phyloP scores from a whole-genome alignment of 2,113 vertebrate genomes.

The Myotis lucifugus region DNA sequence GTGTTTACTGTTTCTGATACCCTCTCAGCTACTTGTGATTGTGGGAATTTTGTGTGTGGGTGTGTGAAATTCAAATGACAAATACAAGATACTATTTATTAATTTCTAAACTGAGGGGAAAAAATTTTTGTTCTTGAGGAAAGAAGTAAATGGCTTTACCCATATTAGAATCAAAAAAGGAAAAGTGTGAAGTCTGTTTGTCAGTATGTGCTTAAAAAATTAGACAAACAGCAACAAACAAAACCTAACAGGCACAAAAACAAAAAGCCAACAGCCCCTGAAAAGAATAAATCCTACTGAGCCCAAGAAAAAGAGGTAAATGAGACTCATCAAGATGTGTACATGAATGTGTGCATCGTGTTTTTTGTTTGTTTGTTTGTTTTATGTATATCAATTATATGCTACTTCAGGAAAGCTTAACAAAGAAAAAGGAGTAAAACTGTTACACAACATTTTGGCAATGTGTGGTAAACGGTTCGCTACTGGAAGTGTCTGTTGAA shows the following conservation, averaged over 20 bases:
- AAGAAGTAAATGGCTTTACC: not conserved
- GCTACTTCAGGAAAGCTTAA: not conserved
- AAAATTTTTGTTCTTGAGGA: not conserved
- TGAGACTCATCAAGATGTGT: not conserved
- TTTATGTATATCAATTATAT: not conserved
- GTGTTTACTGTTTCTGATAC: constrained; percentile 61
- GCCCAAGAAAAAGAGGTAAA: not conserved
- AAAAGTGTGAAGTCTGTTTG: constrained; percentile 34
- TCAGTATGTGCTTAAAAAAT: constrained; percentile 1
- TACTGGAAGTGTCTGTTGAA: not conserved
- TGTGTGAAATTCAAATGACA: constrained; percentile 34
- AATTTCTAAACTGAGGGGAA: constrained; percentile 13
- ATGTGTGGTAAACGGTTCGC: not conserved
- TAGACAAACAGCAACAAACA: not conserved
- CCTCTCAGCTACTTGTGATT: constrained; percentile 54
- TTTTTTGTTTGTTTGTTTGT: too few species aligned
- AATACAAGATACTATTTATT: constrained; percentile 36
- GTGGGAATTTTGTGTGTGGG: not conserved
- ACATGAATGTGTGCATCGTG: not conserved
- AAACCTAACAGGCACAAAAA: not conserved
- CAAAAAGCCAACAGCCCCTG: not conserved
- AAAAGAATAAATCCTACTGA: not conserved
- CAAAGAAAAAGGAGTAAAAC: not conserved
- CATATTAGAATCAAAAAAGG: not conserved
- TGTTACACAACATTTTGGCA: not conserved